Evolutionary conservation across 2,888 invertebrate species (phyloP), one percentile per base, ranked within the genome.

Genomic region (Catotricha subobsoleta): DNA sequence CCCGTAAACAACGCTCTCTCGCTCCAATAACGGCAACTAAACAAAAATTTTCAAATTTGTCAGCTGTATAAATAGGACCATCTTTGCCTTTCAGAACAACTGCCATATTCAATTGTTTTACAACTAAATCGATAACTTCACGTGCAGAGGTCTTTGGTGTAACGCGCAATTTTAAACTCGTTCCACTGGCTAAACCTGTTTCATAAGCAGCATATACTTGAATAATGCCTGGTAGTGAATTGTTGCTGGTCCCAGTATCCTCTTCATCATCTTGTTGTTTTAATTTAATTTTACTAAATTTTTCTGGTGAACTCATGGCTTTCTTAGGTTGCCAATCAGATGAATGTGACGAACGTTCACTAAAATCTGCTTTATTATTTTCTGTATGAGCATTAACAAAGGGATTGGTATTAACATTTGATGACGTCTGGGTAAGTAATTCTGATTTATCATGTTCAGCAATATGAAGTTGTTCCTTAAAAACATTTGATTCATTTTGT

Each of bases 181-280:
- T 92, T 6, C 92, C 94, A 45, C 76, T 78, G 2, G 91, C 87
- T 48, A 97, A 65, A 8, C 95, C 95, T 0, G 91, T 92, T 50
- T 94, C 87, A 60, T 95, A 97, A 1, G 95, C 94, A 6, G 94
- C 92, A 56, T 82, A 94, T 7, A 97, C 91, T 69, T 94, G 76
- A 25, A 75, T 66, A 7, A 63, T 63, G 20, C 60, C 60, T 1
- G 61, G 52, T 1, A 50, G 46, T 13, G 46, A 44, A 42, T 33
- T 43, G 10, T 25, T 25, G 6, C 10, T 10, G 5, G 36, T 9
- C 10, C 23, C 25, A 25, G 36, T 23, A 4, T 21, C 23, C 3
- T 21, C 36, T 16, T 21, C 21, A 23, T 36, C 38, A 28, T 25
- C 36, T 33, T 33, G 33, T 21, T 34, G 34, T 12, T 20, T 16